Percentiles rank a stretch among this genome's conserved stretches.
phyloP scores from a whole-genome alignment of 2,797 vertebrate species.

The Poliocrania exsul region DNA sequence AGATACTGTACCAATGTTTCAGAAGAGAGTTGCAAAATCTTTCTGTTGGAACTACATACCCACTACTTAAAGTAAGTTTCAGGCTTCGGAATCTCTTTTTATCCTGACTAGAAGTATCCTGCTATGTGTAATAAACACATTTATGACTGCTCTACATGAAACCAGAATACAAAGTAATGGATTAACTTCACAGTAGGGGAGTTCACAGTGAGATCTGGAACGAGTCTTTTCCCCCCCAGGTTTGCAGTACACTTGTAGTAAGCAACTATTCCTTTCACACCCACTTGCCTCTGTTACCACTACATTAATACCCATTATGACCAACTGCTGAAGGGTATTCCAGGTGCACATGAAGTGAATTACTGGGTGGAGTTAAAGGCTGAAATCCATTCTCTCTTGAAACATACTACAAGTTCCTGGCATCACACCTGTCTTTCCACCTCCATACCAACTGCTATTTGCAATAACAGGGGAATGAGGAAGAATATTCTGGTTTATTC shows the following conservation, averaged over 20 bases:
- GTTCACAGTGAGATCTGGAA: background rate
- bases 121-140: background rate
- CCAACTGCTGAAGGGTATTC: background rate
- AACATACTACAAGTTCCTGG: background rate
- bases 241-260: background rate
- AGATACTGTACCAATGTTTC: fast-evolving
- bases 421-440: background rate
- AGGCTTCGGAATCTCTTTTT: background rate
- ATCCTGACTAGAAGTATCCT: background rate
- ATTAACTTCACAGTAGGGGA: background rate
- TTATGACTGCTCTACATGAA: background rate
- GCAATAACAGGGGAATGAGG: background rate
- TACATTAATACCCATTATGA: background rate
- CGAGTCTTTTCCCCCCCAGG: background rate
- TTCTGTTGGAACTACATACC: background rate
- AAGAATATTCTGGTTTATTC: background rate
- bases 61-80: background rate
- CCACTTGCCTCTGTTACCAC: background rate
- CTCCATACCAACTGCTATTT: background rate
- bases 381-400: background rate
- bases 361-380: background rate
- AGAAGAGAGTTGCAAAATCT: background rate
- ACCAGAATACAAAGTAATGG: background rate
- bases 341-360: background rate
- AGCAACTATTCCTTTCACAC: background rate